Evolutionary conservation across 2,113 vertebrate species (phyloP).

Genomic region (Camelus dromedarius): DNA sequence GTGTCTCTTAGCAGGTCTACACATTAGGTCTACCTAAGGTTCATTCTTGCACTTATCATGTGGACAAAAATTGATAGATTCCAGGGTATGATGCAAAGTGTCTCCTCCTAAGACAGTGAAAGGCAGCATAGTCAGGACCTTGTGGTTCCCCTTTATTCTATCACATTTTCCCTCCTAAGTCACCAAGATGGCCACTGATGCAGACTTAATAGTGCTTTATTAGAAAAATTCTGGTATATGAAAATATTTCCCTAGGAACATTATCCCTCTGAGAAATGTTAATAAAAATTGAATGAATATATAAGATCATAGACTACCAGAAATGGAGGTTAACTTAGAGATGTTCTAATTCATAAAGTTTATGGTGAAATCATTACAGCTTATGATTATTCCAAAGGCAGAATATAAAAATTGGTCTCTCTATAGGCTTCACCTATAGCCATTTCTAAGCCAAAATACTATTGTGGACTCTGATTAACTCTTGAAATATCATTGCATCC

Average conservation of each 20-base stretch:
- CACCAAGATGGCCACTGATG: not conserved
- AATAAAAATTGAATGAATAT: not conserved
- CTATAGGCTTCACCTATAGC: not conserved
- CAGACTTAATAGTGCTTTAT: not conserved
- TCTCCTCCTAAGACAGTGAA: not conserved
- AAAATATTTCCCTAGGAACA: not conserved
- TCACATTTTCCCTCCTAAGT: not conserved
- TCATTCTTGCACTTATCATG: not conserved
- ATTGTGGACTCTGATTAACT: not conserved
- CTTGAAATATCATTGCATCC: not conserved
- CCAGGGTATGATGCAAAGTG: not conserved
- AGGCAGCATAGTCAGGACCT: not conserved
- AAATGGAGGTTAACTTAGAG: not conserved
- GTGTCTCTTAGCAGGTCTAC: not conserved
- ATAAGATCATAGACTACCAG: not conserved
- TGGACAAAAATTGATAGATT: not conserved
- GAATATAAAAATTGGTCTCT: not conserved
- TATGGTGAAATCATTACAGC: not conserved
- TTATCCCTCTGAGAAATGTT: not conserved
- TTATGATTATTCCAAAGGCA: not conserved
- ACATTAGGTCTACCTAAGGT: not conserved
- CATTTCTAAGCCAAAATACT: slow-evolving; percentile 5
- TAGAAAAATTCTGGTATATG: not conserved
- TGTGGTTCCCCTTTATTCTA: not conserved
- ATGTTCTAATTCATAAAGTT: slow-evolving; percentile 26